Percentiles rank a stretch among this genome's conserved stretches.
Evolutionary conservation across 2,113 vertebrate genomes (phyloP).

Genomic region (Pantherophis guttatus): DNA sequence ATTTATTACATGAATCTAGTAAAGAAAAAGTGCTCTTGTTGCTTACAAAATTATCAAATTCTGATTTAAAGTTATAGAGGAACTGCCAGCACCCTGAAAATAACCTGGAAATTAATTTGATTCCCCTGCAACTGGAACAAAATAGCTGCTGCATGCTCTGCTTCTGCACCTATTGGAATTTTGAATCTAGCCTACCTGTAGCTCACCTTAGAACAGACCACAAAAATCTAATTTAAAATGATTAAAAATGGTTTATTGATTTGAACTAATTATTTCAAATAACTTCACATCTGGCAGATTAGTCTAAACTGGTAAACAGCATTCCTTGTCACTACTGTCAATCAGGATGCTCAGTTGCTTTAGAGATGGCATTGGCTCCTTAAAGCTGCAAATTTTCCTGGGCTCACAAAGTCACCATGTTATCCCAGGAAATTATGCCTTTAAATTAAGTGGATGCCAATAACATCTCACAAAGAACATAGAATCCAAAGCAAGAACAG

Average conservation of each 20-base stretch:
- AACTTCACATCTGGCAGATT: background rate
- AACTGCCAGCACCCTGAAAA: background rate
- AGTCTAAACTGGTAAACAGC: too few relatives aligned
- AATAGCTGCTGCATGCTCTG: background rate
- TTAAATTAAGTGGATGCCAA: background rate
- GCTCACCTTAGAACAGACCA: background rate
- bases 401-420: background rate
- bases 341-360: background rate
- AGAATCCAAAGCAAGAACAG: background rate
- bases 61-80: background rate
- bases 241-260: background rate
- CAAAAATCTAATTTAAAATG: background rate
- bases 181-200: background rate
- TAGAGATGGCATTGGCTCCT: background rate
- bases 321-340: background rate
- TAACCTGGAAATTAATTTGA: background rate
- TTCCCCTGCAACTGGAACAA: background rate
- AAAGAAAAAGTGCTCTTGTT: background rate
- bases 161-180: background rate
- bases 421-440: background rate
- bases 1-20: background rate
- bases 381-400: background rate
- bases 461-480: background rate
- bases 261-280: background rate
- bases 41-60: background rate